Base-by-base conservation (phyloP, 2,888 invertebrate species). In the Bugulina stolonifera region DNA sequence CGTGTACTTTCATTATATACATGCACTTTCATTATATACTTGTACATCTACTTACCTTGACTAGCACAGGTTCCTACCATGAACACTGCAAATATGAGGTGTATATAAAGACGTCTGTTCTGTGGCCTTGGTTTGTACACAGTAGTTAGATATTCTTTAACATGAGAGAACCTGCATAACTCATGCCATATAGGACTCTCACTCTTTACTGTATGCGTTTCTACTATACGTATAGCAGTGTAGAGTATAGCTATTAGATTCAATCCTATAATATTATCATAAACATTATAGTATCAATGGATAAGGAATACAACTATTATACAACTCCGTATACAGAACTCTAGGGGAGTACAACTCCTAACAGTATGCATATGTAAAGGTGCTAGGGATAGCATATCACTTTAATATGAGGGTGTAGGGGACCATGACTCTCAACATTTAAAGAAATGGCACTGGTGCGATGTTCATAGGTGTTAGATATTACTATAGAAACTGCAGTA, bases 81-180 rank as follows among this genome's bases (percentile, higher is more conserved):
- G n/a, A 64, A 64, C 10, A 32, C 25, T 2, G 29, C 29, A 64
- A 64, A 64, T 27, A 64, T 64, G 27, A 64, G 22, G n/a, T 64
- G 64, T 32, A 64, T 64, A 27, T 64, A 64, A 27, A 64, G 64
- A 14, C 64, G 25, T 27, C 64, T 27, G 32, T 22, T 25, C 34
- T 64, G 64, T 18, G 64, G 18, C 32, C 64, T 64, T 5, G 64
- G 64, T 64, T 64, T 64, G n/a, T 64, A 64, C 14, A 64, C 64
- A 14, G 64, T 64, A 25, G 22, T 64, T 29, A 64, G 25, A 32
- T 64, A 64, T 10, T 64, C 64, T 32, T 64, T 64, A 5, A 64
- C 64, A 32, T 64, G 64, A 32, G 64, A 64, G 64, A 64, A 64
- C n/a, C 27, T 27, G n/a, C 64, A 64, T 2, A 27, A 10, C n/a